Conservation (phyloP, 2,797 vertebrate species). For the Enteromius argenteus region DNA sequence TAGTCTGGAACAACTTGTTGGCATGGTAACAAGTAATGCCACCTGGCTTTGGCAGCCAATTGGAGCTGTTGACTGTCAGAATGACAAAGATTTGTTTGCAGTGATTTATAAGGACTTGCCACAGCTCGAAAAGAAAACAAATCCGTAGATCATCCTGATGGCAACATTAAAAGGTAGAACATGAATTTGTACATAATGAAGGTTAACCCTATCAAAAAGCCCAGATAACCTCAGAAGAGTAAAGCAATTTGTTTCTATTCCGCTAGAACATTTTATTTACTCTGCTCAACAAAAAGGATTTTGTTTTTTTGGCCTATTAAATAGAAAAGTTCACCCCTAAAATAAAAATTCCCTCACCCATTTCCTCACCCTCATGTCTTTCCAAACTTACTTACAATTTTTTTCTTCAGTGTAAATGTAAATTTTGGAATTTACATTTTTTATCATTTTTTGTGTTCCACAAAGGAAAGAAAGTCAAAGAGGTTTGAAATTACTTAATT, state of each 20-base stretch:
- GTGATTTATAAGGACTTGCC: slow-evolving; percentile 10
- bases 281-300: neutral
- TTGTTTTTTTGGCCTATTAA: neutral
- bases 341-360: neutral
- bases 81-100: slow-evolving; percentile 38
- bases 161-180: neutral
- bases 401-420: neutral
- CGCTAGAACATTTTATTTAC: neutral
- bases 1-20: slow-evolving; percentile 12
- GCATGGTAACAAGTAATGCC: slow-evolving; percentile 33
- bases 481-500: neutral
- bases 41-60: slow-evolving; percentile 33
- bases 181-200: neutral
- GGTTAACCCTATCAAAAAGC: neutral
- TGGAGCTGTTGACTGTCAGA: neutral
- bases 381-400: neutral
- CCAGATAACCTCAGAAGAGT: slow-evolving; percentile 8
- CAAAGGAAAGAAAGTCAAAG: neutral
- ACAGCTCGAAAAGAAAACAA: slow-evolving; percentile 3
- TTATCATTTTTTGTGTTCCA: neutral
- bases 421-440: neutral
- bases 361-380: neutral
- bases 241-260: neutral
- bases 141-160: neutral
- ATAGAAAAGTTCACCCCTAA: neutral